These are phyloP conservation scores for Meta bourneti DNA, from an alignment of 2,888 invertebrate species.

Conservation along the genomic window DNA sequence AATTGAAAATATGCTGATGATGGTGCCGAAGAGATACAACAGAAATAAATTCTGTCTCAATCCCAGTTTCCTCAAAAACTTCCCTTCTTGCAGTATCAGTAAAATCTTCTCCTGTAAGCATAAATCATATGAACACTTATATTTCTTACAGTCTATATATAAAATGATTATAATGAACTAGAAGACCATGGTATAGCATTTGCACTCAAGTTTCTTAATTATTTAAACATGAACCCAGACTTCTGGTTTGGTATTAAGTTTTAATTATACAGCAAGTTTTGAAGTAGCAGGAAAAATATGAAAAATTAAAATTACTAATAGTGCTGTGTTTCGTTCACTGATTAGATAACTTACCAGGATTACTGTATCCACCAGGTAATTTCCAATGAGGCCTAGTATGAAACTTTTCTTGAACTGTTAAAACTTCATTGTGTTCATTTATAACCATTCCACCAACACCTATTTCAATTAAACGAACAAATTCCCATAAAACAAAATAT, in stretches of 20 bases:
- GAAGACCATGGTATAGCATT: not conserved
- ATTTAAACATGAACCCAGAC: not conserved
- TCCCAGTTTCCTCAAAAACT: conserved; percentile 93
- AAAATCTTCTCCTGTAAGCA: conserved; percentile 88
- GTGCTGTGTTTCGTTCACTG: not conserved
- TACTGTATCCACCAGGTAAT: conserved; percentile 94
- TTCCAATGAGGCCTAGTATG: conserved; percentile 87
- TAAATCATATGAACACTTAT: no score
- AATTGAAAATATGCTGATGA: conserved; percentile 88
- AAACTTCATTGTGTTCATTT: conserved; percentile 87
- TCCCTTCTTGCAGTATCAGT: conserved; percentile 91
- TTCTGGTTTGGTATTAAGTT: no score
- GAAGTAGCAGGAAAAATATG: no score
- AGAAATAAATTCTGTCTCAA: conserved; percentile 88
- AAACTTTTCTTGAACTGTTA: conserved; percentile 90
- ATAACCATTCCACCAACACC: conserved; percentile 88
- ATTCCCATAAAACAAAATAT: not conserved
- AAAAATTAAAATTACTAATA: no score
- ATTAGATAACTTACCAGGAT: conserved; percentile 85
- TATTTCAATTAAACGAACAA: conserved; percentile 5
- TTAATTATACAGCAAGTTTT: no score
- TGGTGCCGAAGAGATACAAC: conserved; percentile 89
- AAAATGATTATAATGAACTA: not conserved
- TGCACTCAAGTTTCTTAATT: not conserved
- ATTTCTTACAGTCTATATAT: not conserved